These are phyloP conservation scores for Adineta ricciae DNA, from an alignment of 2,888 invertebrate genomes.

Conservation along the genomic window DNA sequence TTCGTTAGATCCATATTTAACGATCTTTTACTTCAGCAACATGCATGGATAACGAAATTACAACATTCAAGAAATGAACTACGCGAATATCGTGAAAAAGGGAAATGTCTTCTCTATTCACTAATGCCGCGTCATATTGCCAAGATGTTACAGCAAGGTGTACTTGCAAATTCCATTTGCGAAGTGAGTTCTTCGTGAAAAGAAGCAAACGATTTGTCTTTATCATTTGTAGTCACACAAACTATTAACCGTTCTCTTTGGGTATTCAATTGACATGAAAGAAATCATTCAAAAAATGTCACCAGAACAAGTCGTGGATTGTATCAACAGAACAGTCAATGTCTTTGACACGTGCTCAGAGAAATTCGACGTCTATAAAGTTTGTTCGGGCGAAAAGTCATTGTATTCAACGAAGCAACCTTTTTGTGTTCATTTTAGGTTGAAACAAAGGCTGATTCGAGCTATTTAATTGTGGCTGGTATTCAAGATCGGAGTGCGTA, in stretches of 20 bases:
- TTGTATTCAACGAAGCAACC: no score
- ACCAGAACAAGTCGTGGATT: constrained; percentile 23
- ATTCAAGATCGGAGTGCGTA: constrained; percentile 57
- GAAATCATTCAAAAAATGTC: constrained; percentile 21
- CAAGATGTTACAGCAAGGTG: constrained; percentile 21
- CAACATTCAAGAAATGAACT: constrained; percentile 21
- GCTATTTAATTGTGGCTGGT: constrained; percentile 82
- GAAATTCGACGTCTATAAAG: no score
- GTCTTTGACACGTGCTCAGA: constrained; percentile 10
- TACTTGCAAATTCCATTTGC: constrained; percentile 19
- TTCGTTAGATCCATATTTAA: no score
- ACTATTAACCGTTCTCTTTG: constrained; percentile 28
- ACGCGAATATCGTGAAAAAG: constrained; percentile 22
- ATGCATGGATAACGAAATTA: constrained; percentile 27
- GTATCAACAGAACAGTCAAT: constrained; percentile 24
- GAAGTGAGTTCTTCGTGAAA: background rate
- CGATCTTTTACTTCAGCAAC: constrained; percentile 20
- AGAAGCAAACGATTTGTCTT: no score
- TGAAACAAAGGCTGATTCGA: constrained; percentile 74
- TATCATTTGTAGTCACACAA: background rate
- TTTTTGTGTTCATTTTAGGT: constrained; percentile 56
- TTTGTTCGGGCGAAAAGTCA: no score
- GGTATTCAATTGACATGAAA: constrained; percentile 23
- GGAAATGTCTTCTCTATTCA: constrained; percentile 24
- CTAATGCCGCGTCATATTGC: constrained; percentile 27